Evolutionary conservation across 2,113 vertebrate genomes (phyloP), one percentile per base, ranked within the genome.

Genomic region (Desmodus rotundus): DNA sequence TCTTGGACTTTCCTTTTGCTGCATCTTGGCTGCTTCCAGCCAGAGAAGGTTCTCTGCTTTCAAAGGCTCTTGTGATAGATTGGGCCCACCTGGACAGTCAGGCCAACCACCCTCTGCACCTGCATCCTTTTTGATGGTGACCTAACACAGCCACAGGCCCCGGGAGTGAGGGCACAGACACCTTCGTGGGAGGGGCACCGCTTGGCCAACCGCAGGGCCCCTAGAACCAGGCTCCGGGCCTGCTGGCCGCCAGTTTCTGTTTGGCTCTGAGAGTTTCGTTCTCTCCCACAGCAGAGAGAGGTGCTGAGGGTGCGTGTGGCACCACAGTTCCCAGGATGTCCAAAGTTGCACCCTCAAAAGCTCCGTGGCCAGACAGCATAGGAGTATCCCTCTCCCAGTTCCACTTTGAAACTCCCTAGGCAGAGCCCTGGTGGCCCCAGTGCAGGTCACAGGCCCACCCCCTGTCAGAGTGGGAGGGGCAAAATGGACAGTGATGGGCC

Each of bases 131-230:
- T 36, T 26, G 45, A 26, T 26, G 4, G 2, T 17, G 31, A 63
- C 43, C 87, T 38, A 15, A 4, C 33, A 17, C 0, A 14, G 47
- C 7, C 43, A 26, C 63, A 28, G 36, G 19, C 8, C 58, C 67
- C 11, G 58, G 9, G 24, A 17, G 36, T 2, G 0, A 28, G 14
- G 38, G 7, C 0, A 0, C 16, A 17, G 15, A 4, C n/a, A 43
- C 33, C 86, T 87, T 50, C 26, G n/a, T 12, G 45, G 14, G 33
- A 41, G 22, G 14, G 43, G 5, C 52, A 5, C 47, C 16, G 3
- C 7, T 63, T n/a, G 24, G 33, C 58, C 26, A 5, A 77, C 45
- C 26, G 1, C 70, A n/a, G 61, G 31, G 47, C 43, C 47, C 43
- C 26, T 28, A 24, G 43, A 52, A 10, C 43, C 81, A 22, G 31